Base-by-base conservation (phyloP, 2,888 invertebrate species). In the Cecidostiba fungosa region DNA sequence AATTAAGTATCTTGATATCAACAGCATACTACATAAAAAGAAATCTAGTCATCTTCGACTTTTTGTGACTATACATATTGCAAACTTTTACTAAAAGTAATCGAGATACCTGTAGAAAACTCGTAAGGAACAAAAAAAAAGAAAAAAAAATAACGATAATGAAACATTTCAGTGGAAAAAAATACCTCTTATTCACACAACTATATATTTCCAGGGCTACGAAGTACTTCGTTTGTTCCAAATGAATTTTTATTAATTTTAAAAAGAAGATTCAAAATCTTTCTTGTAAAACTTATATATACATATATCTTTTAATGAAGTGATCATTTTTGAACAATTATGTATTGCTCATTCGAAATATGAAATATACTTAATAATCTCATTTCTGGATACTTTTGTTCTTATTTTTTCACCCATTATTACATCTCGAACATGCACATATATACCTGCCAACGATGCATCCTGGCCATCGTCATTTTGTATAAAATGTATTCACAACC, bases 11-110 rank as follows among this genome's bases (percentile, higher is more conserved):
- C 78, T 78, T 78, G 78, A 78, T 82, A 82, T 82, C 59, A 82
- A 74, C 82, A 80, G 23, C 77, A 78, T 85, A 78, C 82, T 81
- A 50, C 39, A 77, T 43, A 81, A 83, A 50, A 50, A 59, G n/a
- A 59, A 43, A 85, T 87, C 85, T 87, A 87, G 86, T 85, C 85
- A 85, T 82, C 77, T 85, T 85, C 79, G 74, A 82, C 59, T 85
- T 80, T 86, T 82, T 85, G 79, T 76, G 62, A 79, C 72, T 79
- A 79, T 77, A 79, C 23, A 82, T 66, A 70, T 73, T 32, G 43
- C 43, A 59, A 85, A 59, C 74, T 77, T 78, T 84, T 82, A 78
- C 54, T 69, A 79, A 82, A 82, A 62, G 62, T 78, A 81, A 84
- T 74, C 32, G 72, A 77, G 70, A 72, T 47, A 81, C 62, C 39